Conservation (phyloP, 1,140 invertebrate species). For the Sinella curviseta region DNA sequence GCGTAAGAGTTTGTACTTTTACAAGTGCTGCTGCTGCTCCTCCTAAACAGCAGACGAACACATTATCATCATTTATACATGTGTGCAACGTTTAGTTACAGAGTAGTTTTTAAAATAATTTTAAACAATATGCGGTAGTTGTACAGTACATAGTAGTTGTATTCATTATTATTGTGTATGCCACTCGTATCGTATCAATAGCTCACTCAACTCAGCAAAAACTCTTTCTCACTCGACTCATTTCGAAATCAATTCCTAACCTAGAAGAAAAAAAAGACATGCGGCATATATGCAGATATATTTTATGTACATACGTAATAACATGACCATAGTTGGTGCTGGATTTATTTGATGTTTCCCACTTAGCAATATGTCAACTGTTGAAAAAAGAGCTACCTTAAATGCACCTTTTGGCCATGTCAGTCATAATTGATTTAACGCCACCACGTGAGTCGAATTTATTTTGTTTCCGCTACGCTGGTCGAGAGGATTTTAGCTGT, state of each 20-base stretch:
- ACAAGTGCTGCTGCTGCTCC: no score
- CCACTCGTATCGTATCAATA: slow-evolving; percentile 9
- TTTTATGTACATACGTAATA: no score
- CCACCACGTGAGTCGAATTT: slow-evolving; percentile 16
- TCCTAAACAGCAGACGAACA: no score
- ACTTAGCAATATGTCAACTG: slow-evolving; percentile 25
- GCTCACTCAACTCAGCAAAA: neutral
- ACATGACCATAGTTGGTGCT: neutral
- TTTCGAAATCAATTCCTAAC: neutral
- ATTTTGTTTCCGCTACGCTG: neutral
- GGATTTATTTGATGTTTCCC: slow-evolving; percentile 7
- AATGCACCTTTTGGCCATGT: slow-evolving; percentile 14
- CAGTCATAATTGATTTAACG: slow-evolving; percentile 25
- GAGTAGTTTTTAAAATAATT: neutral
- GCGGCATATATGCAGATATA: no score
- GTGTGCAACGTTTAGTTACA: no score
- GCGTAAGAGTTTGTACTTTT: no score
- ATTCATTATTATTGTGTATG: slow-evolving; percentile 2
- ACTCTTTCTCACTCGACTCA: slow-evolving; percentile 10
- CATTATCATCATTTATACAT: no score
- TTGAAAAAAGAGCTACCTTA: slow-evolving; percentile 8
- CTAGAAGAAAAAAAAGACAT: neutral
- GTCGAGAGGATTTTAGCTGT: no score
- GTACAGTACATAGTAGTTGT: neutral
- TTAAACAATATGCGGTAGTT: neutral